Evolutionary conservation across 2,113 vertebrate species (phyloP), one percentile per base, ranked within the genome.

Genomic region (Sylvia atricapilla): DNA sequence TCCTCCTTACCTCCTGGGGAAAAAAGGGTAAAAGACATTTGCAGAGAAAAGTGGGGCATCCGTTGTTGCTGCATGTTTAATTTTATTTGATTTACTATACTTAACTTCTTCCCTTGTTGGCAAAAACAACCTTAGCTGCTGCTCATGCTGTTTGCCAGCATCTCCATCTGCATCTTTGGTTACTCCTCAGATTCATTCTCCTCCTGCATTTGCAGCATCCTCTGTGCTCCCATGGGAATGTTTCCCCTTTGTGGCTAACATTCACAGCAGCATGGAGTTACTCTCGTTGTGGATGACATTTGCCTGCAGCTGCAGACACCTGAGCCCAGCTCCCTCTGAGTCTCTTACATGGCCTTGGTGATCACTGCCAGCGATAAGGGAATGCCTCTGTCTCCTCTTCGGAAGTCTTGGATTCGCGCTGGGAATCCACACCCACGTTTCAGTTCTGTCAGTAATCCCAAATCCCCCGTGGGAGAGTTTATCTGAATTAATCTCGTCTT

Each of bases 71-170:
- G 66, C 86, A 62, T 95, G 86, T 94, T 92, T 95, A 63, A 92
- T 96, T 94, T 94, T 93, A 88, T 96, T 97, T 94, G 76, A 89
- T 92, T 95, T 93, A 86, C 88, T 92, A 63, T 84, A 78, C 83
- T 94, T 86, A 90, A 95, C 92, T 84, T 97, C 80, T 67, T 52
- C 50, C 33, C 93, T 93, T 94, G 86, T 77, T 95, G 93, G 85
- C 94, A 96, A 89, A 94, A 93, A 74, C 94, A 93, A n/a, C 89
- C 68, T 62, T 90, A 85, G 86, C 92, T 92, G 83, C 89, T 95
- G 94, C 85, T 92, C 27, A n/a, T 84, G 83, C 94, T 77, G 85
- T 89, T 95, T 94, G 92, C 94, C 92, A 93, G 88, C 14, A 0
- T 80, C 83, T 93, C 95, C 89, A 73, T 96, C 92, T 95, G 95